Conservation (phyloP, 1,140 invertebrate genomes). For the Brachionus rotundiformis region DNA sequence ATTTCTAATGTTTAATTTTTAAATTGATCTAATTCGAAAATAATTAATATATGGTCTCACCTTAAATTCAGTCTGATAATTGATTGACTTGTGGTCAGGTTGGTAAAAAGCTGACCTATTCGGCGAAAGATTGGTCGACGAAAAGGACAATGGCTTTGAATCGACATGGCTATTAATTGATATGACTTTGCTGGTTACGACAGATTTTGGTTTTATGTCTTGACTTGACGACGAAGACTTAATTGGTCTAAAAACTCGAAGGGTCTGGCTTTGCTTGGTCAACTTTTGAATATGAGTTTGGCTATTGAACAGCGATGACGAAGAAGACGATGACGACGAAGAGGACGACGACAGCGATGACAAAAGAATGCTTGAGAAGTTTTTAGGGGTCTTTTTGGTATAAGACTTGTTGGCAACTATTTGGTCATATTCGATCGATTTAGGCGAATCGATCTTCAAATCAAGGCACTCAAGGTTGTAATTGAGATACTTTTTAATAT, state of each 20-base stretch:
- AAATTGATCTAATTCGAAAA: too few species aligned
- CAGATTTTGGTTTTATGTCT: background rate
- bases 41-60: background rate
- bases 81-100: background rate
- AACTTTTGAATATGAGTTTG: background rate
- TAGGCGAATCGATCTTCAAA: background rate
- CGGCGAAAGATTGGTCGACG: background rate
- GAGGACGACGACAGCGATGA: background rate
- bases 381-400: background rate
- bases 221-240: slow-evolving; percentile 24
- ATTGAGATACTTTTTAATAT: slow-evolving; percentile 3
- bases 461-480: slow-evolving; percentile 14
- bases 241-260: background rate
- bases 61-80: background rate
- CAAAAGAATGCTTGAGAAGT: slow-evolving; percentile 4
- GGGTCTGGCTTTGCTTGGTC: slow-evolving; percentile 24
- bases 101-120: background rate
- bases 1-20: background rate
- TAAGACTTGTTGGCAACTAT: background rate
- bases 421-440: background rate
- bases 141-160: background rate
- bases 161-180: background rate
- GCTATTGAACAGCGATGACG: slow-evolving; percentile 9
- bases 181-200: background rate
- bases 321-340: background rate